A percentile compares a stretch with the other conserved stretches of the same genome.
Evolutionary conservation across 1,140 invertebrate species (phyloP).

Genomic region (Trichonephila inaurata): DNA sequence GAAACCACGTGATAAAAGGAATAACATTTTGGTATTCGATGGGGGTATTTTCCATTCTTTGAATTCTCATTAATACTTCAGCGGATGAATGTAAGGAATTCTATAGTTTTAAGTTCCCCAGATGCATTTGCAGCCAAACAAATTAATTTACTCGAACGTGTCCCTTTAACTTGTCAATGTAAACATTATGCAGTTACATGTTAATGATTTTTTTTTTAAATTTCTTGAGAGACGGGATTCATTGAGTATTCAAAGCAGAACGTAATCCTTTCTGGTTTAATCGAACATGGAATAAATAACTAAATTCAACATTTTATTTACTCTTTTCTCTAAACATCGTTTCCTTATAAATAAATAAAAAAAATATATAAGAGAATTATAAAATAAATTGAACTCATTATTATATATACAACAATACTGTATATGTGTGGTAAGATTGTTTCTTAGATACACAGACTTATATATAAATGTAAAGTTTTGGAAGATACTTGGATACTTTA

Average conservation of each 20-base stretch:
- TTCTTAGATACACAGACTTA: too few species aligned
- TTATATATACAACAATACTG: too few species aligned
- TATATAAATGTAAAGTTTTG: too few species aligned
- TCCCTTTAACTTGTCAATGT: conserved; percentile 6
- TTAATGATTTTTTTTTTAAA: background rate
- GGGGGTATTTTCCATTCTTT: background rate
- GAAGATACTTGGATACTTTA: too few species aligned
- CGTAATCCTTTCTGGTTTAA: background rate
- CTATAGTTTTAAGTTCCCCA: conserved; percentile 8
- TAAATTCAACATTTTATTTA: background rate
- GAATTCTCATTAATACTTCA: conserved; percentile 11
- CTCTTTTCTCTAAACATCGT: too few species aligned
- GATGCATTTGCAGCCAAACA: background rate
- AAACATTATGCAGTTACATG: conserved; percentile 1
- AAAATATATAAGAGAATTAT: too few species aligned
- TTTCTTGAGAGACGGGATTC: background rate
- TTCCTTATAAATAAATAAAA: too few species aligned
- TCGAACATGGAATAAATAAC: background rate
- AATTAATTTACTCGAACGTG: conserved; percentile 23
- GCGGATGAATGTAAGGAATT: background rate
- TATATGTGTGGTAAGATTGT: too few species aligned
- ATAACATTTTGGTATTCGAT: conserved; percentile 2
- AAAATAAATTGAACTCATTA: too few species aligned
- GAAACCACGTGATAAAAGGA: background rate
- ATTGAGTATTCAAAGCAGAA: background rate